Percentiles rank a stretch among this genome's conserved stretches.
Conservation (phyloP, 2,888 invertebrate species). For the Polydesmus complanatus region DNA sequence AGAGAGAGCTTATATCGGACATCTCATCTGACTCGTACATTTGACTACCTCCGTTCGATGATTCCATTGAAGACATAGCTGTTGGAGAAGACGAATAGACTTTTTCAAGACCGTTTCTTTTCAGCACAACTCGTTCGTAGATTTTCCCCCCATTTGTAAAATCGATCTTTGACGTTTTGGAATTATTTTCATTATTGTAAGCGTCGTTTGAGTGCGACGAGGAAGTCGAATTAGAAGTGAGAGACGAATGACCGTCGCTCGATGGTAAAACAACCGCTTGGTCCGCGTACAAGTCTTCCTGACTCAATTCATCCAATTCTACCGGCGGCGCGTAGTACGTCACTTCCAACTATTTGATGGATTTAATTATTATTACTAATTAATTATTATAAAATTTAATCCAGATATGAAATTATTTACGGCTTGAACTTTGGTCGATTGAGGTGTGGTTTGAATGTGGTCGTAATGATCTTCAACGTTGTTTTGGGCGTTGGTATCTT, state of each 20-base stretch:
- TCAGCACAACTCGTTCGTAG: constrained; percentile 4
- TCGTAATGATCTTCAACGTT: too few relatives aligned
- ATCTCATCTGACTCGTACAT: constrained; percentile 12
- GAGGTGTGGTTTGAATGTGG: too few relatives aligned
- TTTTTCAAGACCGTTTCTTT: constrained; percentile 4
- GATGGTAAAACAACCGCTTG: not conserved
- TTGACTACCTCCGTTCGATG: constrained; percentile 48
- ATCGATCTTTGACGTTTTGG: not conserved
- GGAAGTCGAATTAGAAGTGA: constrained; percentile 2
- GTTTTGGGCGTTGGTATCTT: not conserved
- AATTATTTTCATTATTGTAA: not conserved
- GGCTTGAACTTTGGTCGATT: too few relatives aligned
- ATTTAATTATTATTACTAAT: not conserved
- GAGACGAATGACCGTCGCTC: not conserved
- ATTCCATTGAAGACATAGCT: constrained; percentile 12
- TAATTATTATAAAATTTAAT: not conserved
- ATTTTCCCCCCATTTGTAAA: not conserved
- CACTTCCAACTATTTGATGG: not conserved
- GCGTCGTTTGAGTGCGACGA: not conserved
- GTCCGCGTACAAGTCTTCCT: constrained; percentile 6
- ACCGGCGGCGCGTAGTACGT: constrained; percentile 11
- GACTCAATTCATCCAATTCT: not conserved
- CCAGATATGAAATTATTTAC: not conserved
- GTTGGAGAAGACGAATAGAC: constrained; percentile 8
- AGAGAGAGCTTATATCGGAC: not conserved